Percentiles rank a stretch among this genome's conserved stretches.
Conservation (phyloP, 2,113 vertebrate genomes). For the Tiliqua scincoides region DNA sequence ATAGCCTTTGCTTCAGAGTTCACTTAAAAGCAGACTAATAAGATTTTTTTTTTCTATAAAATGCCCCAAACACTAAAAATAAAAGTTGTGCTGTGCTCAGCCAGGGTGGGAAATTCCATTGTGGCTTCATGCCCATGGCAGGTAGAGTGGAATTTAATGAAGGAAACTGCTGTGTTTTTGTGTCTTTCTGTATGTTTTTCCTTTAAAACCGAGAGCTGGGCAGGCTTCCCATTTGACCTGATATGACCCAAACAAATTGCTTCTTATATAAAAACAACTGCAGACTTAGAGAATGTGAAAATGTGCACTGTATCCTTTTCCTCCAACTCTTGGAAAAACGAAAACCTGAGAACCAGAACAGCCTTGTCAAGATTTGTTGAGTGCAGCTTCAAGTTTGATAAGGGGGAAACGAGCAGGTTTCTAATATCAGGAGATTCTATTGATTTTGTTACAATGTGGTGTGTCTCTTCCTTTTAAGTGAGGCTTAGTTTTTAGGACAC, state of each 20-base stretch:
- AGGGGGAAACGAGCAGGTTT: slow-evolving; percentile 74
- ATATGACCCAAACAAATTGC: slow-evolving; percentile 85
- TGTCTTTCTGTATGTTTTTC: slow-evolving; percentile 90
- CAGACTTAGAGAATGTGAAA: slow-evolving; percentile 84
- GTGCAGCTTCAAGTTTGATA: slow-evolving; percentile 75
- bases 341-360: slow-evolving; percentile 79
- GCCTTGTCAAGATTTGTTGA: slow-evolving; percentile 75
- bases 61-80: slow-evolving; percentile 66
- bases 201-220: slow-evolving; percentile 88
- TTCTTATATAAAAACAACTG: slow-evolving; percentile 90
- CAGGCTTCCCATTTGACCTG: slow-evolving; percentile 86
- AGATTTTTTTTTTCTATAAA: slow-evolving; percentile 67
- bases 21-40: slow-evolving; percentile 75
- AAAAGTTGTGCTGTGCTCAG: slow-evolving; percentile 79
- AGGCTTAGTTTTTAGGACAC: slow-evolving; percentile 59
- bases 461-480: slow-evolving; percentile 51
- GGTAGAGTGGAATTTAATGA: slow-evolving; percentile 88
- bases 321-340: slow-evolving; percentile 66
- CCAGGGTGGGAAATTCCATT: slow-evolving; percentile 88
- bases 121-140: slow-evolving; percentile 86
- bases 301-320: slow-evolving; percentile 79
- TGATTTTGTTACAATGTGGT: slow-evolving; percentile 55
- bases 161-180: slow-evolving; percentile 89
- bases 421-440: slow-evolving; percentile 72
- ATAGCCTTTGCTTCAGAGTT: slow-evolving; percentile 76